Evolutionary conservation across 2,888 invertebrate genomes (phyloP).

Genomic region (Pollenia angustigena): DNA sequence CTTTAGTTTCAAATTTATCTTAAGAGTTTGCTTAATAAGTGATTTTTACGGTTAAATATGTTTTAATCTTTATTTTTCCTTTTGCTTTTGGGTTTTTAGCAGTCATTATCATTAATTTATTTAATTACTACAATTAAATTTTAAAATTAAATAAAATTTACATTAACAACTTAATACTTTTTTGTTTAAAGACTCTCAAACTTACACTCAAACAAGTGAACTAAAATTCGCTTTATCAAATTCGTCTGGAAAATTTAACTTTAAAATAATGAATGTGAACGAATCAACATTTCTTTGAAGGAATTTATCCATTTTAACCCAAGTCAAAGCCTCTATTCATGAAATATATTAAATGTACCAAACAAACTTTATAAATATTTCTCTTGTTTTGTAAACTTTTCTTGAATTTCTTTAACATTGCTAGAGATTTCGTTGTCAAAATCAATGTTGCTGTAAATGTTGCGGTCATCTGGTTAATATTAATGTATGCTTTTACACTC

Average conservation of each 20-base stretch:
- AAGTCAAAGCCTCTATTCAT: not conserved
- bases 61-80: slow-evolving; percentile 9
- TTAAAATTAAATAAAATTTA: slow-evolving; percentile 57
- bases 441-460: slow-evolving; percentile 25
- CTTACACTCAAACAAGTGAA: not conserved
- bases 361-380: not conserved
- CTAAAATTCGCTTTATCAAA: slow-evolving; percentile 4
- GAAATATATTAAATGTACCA: not conserved
- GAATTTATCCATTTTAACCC: not conserved
- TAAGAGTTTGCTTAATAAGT: not conserved
- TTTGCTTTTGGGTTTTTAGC: slow-evolving; percentile 13
- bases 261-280: not conserved
- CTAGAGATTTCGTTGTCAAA: slow-evolving; percentile 9
- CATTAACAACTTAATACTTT: slow-evolving; percentile 11
- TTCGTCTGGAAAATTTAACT: not conserved
- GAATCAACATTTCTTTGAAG: not conserved
- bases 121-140: slow-evolving; percentile 60
- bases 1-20: not conserved
- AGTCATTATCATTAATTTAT: slow-evolving; percentile 58
- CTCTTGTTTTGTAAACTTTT: not conserved
- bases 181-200: not conserved
- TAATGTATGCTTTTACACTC: too few relatives aligned
- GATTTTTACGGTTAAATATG: not conserved
- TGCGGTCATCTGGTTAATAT: not conserved
- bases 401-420: not conserved